Evolutionary conservation across 2,797 vertebrate genomes (phyloP).

Genomic region (Takifugu ocellatus): DNA sequence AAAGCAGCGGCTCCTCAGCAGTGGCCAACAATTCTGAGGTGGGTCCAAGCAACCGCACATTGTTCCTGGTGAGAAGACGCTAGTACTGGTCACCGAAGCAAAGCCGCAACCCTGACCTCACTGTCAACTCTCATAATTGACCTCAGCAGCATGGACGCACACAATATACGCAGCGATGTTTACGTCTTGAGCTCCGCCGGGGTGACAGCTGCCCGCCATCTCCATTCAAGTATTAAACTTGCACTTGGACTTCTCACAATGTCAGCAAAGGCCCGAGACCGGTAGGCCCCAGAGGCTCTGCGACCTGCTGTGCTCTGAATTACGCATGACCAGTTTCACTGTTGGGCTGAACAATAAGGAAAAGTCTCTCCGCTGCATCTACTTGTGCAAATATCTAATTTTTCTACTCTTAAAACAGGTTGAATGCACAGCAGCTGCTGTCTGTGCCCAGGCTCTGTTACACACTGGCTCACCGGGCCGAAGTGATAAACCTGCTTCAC

Average conservation of each 20-base stretch:
- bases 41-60: constrained; percentile 51
- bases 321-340: constrained; percentile 19
- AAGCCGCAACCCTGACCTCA: constrained; percentile 40
- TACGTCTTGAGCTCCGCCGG: constrained; percentile 14
- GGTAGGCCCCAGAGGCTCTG: constrained; percentile 11
- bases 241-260: constrained; percentile 50
- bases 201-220: constrained; percentile 21
- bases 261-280: constrained; percentile 25
- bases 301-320: constrained; percentile 29
- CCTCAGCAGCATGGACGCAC: not conserved
- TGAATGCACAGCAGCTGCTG: no score
- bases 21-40: constrained; percentile 70
- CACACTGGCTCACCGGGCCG: constrained; percentile 5
- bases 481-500: constrained; percentile 15
- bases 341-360: not conserved
- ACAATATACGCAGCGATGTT: constrained; percentile 16
- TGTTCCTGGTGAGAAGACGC: constrained; percentile 48
- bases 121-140: constrained; percentile 49
- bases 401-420: no score
- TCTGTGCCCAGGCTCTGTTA: no score
- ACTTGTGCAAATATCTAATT: not conserved
- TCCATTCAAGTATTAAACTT: constrained; percentile 51
- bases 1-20: constrained; percentile 38
- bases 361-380: constrained; percentile 7
- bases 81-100: constrained; percentile 18